Base-by-base conservation (phyloP, 2,888 invertebrate genomes). In the Drosophila prolongata region DNA sequence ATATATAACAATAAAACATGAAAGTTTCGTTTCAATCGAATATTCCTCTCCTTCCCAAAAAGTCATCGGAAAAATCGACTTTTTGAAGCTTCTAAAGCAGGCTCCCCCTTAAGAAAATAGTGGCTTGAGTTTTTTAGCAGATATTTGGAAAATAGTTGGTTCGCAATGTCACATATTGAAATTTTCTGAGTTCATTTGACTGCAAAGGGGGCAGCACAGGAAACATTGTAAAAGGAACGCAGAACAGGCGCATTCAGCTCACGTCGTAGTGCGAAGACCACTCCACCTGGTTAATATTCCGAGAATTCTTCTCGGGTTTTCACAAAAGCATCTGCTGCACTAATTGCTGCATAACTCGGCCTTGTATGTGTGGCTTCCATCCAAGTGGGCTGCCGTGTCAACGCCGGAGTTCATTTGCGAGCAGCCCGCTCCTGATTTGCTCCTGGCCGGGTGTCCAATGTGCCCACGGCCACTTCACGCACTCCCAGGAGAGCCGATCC, bases 281-380 rank as follows among this genome's bases (percentile, higher is more conserved):
- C n/a, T 16, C 16, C 13, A 43, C 13, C 55, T 43, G 43, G 59
- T 56, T 56, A 57, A 44, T 60, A 58, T 37, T 19, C 16, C 58
- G n/a, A 44, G 43, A 50, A 42, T 46, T 46, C 52, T 44, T 53
- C 37, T 34, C 44, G 19, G 34, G 13, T 10, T 10, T 24, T 10
- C 38, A 53, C 66, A 66, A 62, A 40, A 37, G 46, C 35, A 37
- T 34, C 53, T 66, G 46, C 46, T 44, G 53, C 62, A 65, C 52
- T 66, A 65, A 66, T 66, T 66, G 66, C 53, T 38, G 65, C 65
- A 65, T 66, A 65, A 66, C 65, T 66, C 46, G 24, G 66, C 3
- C 40, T 24, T 38, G n/a, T n/a, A 50, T 44, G 52, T 53, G 65
- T 46, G 44, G 43, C 52, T 53, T 52, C 38, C 10, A 35, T 49